Evolutionary conservation across 2,113 vertebrate genomes (phyloP), one percentile per base, ranked within the genome.

Genomic region (Campylomormyrus numenius): DNA sequence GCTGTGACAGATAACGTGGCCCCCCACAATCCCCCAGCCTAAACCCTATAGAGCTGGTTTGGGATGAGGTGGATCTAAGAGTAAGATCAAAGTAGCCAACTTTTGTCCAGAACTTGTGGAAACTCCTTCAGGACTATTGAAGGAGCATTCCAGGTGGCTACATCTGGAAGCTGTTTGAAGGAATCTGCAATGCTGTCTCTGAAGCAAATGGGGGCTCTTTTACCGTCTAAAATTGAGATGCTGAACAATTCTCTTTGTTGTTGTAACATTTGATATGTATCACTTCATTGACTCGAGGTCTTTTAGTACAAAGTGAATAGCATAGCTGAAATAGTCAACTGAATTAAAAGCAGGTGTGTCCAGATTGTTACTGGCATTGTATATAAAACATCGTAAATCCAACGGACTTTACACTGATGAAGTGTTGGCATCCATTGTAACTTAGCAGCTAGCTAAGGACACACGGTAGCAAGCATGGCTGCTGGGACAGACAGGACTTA

Each of bases 401-500:
- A 74, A 74, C 1, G 27, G 70, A 77, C 70, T 35, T 39, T 80
- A 77, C 31, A 77, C 35, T 42, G 31, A 77, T 77, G 74, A 42
- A 7, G 15, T 17, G 15, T 1, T 42, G 21, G 21, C 8, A n/a
- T 19, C 21, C 7, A 85, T 1, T 24, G 83, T 21, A 85, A 17
- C 9, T 19, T 19, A 53, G 46, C 9, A 85, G 50, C 42, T 31
- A 53, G 35, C 46, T 53, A 66, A 52, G 19, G 49, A 35, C 31
- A 19, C 8, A 92, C 0, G 2, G 24, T 58, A 10, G 84, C 24
- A 86, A 50, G 84, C 19, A 53, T 9, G 10, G 24, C 8, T 24
- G 39, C 56, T 45, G 53, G n/a, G 15, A 15, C 10, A 27, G 10
- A 11, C 62, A 13, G n/a, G 49, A 91, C 95, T 94, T 85, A 99